Conservation (phyloP, 2,888 invertebrate genomes). For the Deroplatys truncata region DNA sequence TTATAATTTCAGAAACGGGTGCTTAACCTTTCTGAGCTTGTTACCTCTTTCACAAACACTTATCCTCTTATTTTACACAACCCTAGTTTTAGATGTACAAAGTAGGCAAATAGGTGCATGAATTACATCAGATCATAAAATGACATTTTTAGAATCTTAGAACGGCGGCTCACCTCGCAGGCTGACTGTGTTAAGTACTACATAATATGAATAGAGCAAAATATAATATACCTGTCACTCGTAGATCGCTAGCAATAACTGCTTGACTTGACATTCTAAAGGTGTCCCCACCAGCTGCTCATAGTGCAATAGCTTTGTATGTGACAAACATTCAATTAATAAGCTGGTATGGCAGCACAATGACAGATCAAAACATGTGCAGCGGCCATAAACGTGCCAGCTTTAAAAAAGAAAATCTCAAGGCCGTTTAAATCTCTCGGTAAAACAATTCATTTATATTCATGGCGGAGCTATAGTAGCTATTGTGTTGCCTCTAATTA, state of each 20-base stretch:
- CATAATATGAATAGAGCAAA: too few relatives aligned
- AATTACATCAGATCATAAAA: too few relatives aligned
- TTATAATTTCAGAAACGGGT: too few relatives aligned
- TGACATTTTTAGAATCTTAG: too few relatives aligned
- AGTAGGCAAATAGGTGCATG: too few relatives aligned
- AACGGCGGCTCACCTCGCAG: too few relatives aligned
- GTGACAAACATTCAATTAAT: background rate
- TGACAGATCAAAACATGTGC: background rate
- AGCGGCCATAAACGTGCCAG: background rate
- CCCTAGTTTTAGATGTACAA: too few relatives aligned
- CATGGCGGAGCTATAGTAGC: background rate
- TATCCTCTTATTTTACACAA: too few relatives aligned
- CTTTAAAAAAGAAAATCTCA: background rate
- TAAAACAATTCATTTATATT: conserved; percentile 1
- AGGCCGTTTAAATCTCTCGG: background rate
- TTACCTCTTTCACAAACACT: too few relatives aligned
- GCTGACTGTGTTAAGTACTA: too few relatives aligned
- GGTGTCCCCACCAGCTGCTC: background rate
- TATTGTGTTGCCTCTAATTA: conserved; percentile 5
- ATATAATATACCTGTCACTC: too few relatives aligned
- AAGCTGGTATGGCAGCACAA: background rate
- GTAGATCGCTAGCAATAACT: background rate
- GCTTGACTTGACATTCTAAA: background rate
- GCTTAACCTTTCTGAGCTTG: too few relatives aligned
- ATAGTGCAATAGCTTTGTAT: background rate